phyloP scores from a whole-genome alignment of 2,113 vertebrate species.

The Mungos mungo region DNA sequence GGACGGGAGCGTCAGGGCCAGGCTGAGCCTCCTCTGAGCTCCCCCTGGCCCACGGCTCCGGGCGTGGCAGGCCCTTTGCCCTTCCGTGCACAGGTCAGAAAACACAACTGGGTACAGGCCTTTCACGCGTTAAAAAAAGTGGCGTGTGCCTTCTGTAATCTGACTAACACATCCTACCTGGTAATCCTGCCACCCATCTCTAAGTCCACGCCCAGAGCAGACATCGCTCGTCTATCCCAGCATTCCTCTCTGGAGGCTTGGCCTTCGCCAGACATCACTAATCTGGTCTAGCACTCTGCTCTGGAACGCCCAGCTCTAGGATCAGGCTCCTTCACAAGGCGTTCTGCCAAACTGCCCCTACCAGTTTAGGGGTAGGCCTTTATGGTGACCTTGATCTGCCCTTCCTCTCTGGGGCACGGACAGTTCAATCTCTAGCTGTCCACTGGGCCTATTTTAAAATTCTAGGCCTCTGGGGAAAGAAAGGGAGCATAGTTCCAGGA shows the following conservation, averaged over 20 bases:
- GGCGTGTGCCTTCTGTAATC: not conserved
- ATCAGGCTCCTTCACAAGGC: not conserved
- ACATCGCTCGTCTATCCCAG: not conserved
- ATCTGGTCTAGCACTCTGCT: not conserved
- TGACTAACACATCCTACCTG: not conserved
- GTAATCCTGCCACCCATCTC: accelerated
- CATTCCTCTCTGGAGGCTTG: not conserved
- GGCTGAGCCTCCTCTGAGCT: accelerated
- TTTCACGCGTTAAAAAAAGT: not conserved
- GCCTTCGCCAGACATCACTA: conserved; percentile 13
- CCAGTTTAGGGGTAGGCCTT: not conserved
- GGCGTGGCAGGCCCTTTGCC: not conserved
- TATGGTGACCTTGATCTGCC: not conserved
- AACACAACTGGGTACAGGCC: not conserved
- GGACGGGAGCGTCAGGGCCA: not conserved
- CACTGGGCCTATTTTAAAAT: not conserved
- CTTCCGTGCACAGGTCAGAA: not conserved
- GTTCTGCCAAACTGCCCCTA: not conserved
- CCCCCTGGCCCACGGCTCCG: not conserved
- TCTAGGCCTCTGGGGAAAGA: conserved; percentile 15
- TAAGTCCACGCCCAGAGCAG: not conserved
- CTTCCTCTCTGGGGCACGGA: not conserved
- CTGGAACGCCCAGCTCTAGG: not conserved
- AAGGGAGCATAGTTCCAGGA: not conserved
- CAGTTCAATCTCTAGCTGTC: not conserved